phyloP scores from a whole-genome alignment of 2,888 invertebrate species.

The Lasius platythorax region DNA sequence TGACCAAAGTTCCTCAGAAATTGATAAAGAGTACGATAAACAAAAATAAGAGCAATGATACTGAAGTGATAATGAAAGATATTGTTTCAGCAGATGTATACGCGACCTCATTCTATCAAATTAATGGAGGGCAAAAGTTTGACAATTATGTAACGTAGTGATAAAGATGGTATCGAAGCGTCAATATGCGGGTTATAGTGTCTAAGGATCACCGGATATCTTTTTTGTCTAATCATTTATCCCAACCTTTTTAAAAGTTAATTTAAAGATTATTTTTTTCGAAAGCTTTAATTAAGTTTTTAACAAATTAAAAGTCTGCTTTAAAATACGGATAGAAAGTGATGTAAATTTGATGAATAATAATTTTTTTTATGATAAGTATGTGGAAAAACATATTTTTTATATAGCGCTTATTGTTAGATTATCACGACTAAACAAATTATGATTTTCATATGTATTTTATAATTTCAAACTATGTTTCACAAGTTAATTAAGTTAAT shows the following conservation, averaged over 20 bases:
- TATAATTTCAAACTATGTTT: background rate
- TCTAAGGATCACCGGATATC: background rate
- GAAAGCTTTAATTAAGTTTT: background rate
- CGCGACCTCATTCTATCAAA: background rate
- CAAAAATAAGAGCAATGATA: background rate
- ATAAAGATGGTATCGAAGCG: background rate
- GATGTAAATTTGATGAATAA: background rate
- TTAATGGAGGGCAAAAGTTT: slow-evolving; percentile 13
- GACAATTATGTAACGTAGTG: slow-evolving; percentile 7
- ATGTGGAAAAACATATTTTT: background rate
- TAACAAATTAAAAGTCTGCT: background rate
- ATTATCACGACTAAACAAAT: background rate
- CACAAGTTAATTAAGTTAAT: background rate
- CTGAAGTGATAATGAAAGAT: background rate
- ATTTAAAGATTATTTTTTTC: background rate
- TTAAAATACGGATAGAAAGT: too few species aligned
- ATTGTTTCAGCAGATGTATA: background rate
- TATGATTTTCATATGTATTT: background rate
- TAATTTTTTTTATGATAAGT: background rate
- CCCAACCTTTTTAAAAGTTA: background rate
- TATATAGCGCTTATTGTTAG: background rate
- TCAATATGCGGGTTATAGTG: background rate
- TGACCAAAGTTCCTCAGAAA: background rate
- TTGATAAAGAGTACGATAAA: background rate
- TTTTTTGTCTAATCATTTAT: background rate